A percentile compares a stretch with the other conserved stretches of the same genome.
These are phyloP conservation scores for Zosterops borbonicus DNA, from an alignment of 2,113 vertebrate genomes.

Conservation along the genomic window DNA sequence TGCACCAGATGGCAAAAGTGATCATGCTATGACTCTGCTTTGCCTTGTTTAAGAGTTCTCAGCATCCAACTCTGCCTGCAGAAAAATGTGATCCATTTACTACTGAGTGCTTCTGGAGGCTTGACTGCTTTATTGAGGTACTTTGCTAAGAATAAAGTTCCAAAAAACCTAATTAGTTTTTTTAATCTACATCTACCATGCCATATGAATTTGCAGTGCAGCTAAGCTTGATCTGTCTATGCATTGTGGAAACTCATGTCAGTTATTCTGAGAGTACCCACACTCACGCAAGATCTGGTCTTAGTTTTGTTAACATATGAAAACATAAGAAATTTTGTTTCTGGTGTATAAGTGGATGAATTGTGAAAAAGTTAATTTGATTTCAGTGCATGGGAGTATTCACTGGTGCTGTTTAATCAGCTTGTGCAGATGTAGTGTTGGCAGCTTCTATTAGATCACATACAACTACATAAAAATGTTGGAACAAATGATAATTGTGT, in stretches of 20 bases:
- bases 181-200: not conserved
- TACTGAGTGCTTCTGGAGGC: not conserved
- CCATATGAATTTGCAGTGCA: not conserved
- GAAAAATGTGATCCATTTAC: not conserved
- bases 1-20: not conserved
- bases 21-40: not conserved
- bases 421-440: not conserved
- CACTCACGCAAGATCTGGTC: not conserved
- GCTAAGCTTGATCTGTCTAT: not conserved
- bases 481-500: not conserved
- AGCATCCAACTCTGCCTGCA: not conserved
- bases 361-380: not conserved
- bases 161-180: not conserved
- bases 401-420: not conserved
- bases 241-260: not conserved
- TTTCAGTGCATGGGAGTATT: not conserved
- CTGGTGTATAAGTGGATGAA: not conserved
- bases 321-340: not conserved
- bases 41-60: not conserved
- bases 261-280: accelerated
- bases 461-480: not conserved
- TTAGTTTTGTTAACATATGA: not conserved
- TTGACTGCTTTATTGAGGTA: not conserved
- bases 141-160: not conserved
- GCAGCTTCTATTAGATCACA: not conserved